Conservation (phyloP, 1,140 invertebrate genomes). For the Lanistes nyassanus region DNA sequence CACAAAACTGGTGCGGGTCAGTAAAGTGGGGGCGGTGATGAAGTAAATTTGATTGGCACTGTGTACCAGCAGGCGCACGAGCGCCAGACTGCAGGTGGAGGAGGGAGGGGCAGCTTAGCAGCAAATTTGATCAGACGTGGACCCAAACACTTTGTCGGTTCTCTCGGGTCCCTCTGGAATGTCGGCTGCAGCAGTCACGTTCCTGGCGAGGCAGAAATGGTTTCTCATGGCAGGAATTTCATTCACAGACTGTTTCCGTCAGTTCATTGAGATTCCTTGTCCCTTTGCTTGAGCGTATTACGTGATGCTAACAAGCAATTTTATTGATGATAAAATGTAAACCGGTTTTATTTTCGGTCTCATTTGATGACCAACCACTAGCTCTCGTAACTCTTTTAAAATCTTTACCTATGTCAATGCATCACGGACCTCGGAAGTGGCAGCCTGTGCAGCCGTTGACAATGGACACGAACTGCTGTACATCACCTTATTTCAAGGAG, state of each 20-base stretch:
- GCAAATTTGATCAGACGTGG: constrained; percentile 6
- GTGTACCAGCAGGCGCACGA: background rate
- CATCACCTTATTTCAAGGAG: no score
- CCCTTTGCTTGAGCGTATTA: background rate
- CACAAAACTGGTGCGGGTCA: background rate
- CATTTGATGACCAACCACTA: no score
- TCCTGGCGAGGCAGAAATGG: background rate
- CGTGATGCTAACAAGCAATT: no score
- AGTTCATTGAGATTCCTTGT: background rate
- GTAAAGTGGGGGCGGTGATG: background rate
- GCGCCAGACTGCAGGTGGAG: background rate
- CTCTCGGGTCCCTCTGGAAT: background rate
- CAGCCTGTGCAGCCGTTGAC: no score
- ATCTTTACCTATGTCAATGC: no score
- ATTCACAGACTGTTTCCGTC: constrained; percentile 6
- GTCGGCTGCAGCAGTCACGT: background rate
- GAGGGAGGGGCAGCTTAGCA: background rate
- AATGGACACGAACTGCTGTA: no score
- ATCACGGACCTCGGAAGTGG: no score
- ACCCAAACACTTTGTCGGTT: background rate
- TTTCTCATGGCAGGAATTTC: background rate
- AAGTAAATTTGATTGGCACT: constrained; percentile 9
- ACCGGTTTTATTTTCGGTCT: no score
- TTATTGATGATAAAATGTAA: no score
- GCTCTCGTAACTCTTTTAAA: no score